These are phyloP conservation scores for Halictus rubicundus DNA, from an alignment of 1,140 invertebrate species.

Conservation along the genomic window DNA sequence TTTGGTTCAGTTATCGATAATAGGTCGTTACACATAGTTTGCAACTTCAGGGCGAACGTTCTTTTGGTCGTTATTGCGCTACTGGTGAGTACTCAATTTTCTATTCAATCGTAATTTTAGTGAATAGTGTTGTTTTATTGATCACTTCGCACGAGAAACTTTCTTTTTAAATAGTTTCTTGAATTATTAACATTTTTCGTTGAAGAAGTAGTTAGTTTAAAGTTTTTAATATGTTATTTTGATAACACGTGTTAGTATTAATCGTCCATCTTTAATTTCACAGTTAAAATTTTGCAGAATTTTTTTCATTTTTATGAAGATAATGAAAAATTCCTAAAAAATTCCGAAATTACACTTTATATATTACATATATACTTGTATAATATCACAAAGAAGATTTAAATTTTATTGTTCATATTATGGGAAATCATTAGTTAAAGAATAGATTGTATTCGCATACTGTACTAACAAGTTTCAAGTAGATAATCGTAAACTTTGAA, in stretches of 20 bases:
- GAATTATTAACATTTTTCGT: not conserved
- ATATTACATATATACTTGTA: not conserved
- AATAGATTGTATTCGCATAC: not conserved
- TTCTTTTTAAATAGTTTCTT: not conserved
- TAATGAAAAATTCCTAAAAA: too few species aligned
- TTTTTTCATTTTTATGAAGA: not conserved
- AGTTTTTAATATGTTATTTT: not conserved
- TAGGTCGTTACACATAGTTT: not conserved
- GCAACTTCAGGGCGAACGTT: not conserved
- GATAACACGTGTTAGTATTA: constrained; percentile 13
- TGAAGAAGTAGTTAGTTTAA: not conserved
- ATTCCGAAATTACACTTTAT: not conserved
- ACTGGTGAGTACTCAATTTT: not conserved
- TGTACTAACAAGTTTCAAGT: not conserved
- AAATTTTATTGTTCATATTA: not conserved
- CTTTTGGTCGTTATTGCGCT: not conserved
- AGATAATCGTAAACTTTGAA: not conserved
- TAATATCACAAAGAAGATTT: not conserved
- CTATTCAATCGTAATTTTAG: too few species aligned
- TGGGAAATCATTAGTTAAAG: not conserved
- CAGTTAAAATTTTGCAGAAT: not conserved
- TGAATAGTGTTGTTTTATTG: not conserved
- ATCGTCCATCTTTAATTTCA: not conserved
- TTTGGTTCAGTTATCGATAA: not conserved
- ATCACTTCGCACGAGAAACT: not conserved